Evolutionary conservation across 2,797 vertebrate species (phyloP), one percentile per base, ranked within the genome.

Genomic region (Chromis chromis): DNA sequence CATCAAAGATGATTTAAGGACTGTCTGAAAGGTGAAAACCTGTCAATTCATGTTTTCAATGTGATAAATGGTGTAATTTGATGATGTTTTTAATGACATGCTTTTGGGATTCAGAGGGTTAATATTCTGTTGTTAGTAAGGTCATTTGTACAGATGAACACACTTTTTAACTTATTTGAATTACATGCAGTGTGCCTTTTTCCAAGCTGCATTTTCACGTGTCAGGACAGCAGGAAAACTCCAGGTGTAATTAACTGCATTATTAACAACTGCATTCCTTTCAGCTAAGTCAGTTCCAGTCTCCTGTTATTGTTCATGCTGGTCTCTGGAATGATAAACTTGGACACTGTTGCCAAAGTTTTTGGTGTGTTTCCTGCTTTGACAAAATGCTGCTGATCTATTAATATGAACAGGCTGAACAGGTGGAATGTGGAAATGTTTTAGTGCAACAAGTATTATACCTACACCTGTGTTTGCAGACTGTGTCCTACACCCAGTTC

Each of bases 401-500:
- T 46, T 21, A 22, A 56, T 54, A 50, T 40, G 13, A 52, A 24
- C 17, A 22, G 44, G 24, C 28, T 24, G 14, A 56, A 60, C n/a
- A 24, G 42, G 4, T 46, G 48, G 10, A 21, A 19, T 27, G 14
- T 12, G 10, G n/a, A 36, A 11, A 25, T 0, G 0, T 31, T 21
- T 49, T 33, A 61, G 22, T 42, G 1, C 54, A 61, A 28, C 19
- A 2, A 10, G 49, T 11, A 40, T 81, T 4, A 17, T 58, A 28
- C 58, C 16, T 25, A 1, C 65, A 25, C 49, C 19, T 71, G 42
- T 82, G 66, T 88, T 81, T 76, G 31, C 90, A 99, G 98, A 98
- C 98, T 0, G 98, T 99, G 83, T 99, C 97, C 44, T 99, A 99
- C 70, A 99, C 97, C 25, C 98, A 99, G 91, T 98, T 99, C 92